Evolutionary conservation across 2,797 vertebrate genomes (phyloP).

Genomic region (Botia almorhae): DNA sequence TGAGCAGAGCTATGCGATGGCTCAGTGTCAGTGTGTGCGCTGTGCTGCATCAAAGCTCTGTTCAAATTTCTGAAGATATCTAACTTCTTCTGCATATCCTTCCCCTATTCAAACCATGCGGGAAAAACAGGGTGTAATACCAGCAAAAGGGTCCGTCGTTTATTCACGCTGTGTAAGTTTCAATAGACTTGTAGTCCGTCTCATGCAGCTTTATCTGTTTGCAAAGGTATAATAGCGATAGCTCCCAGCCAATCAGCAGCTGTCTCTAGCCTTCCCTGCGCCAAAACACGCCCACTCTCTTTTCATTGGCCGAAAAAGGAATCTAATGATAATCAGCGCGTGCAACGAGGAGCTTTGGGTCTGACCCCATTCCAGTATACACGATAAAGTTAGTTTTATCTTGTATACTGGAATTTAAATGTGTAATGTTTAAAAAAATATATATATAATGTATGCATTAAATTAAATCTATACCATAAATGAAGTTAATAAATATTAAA

Average conservation of each 20-base stretch:
- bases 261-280: slow-evolving; percentile 90
- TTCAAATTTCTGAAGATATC: slow-evolving; percentile 67
- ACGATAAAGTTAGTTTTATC: slow-evolving; percentile 90
- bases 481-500: neutral
- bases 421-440: too few relatives aligned
- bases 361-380: slow-evolving; percentile 98
- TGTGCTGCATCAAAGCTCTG: slow-evolving; percentile 63
- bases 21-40: slow-evolving; percentile 69
- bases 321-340: slow-evolving; percentile 96
- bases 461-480: neutral
- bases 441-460: neutral
- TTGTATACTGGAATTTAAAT: too few relatives aligned
- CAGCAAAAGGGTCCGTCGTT: slow-evolving; percentile 70
- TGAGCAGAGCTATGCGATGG: slow-evolving; percentile 65
- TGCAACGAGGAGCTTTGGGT: slow-evolving; percentile 97
- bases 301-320: slow-evolving; percentile 86
- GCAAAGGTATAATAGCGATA: slow-evolving; percentile 81
- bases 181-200: slow-evolving; percentile 85
- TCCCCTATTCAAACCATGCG: slow-evolving; percentile 60
- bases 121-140: slow-evolving; percentile 53
- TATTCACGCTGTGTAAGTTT: slow-evolving; percentile 86
- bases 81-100: slow-evolving; percentile 76
- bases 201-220: slow-evolving; percentile 92
- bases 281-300: slow-evolving; percentile 82
- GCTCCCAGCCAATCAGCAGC: slow-evolving; percentile 84